A percentile compares a stretch with the other conserved stretches of the same genome.
These are phyloP conservation scores for Gasteruption jaculator DNA, from an alignment of 2,888 invertebrate genomes.

Conservation along the genomic window DNA sequence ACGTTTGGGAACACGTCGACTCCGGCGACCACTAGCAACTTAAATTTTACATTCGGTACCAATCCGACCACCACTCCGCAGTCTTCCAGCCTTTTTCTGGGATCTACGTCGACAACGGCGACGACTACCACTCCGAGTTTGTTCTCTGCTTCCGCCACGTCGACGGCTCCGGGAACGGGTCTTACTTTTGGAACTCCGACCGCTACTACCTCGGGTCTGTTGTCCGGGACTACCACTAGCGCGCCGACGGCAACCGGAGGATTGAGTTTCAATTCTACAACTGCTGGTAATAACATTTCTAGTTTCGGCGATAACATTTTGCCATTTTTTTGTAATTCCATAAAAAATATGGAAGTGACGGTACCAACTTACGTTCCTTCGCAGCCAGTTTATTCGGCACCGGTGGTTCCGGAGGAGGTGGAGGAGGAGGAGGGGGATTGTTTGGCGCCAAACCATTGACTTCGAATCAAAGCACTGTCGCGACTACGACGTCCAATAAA, in stretches of 20 bases:
- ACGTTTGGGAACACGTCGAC: constrained; percentile 33
- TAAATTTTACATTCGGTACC: constrained; percentile 35
- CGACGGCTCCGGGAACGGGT: constrained; percentile 31
- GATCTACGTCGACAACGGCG: constrained; percentile 24
- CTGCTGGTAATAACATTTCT: constrained; percentile 25
- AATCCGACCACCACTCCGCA: constrained; percentile 27
- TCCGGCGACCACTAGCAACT: constrained; percentile 26
- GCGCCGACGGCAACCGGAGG: constrained; percentile 33
- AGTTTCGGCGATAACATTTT: constrained; percentile 3
- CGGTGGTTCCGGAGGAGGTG: too few relatives aligned
- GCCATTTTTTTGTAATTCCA: constrained; percentile 8
- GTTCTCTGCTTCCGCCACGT: constrained; percentile 34
- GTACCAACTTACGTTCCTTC: constrained; percentile 10
- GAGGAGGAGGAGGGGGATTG: constrained; percentile 30
- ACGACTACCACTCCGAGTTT: constrained; percentile 27
- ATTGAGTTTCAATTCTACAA: constrained; percentile 34
- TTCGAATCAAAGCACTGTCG: constrained; percentile 29
- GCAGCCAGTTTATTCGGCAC: constrained; percentile 38
- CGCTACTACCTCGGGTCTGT: constrained; percentile 37
- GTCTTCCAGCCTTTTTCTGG: constrained; percentile 36
- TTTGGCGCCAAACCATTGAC: constrained; percentile 36
- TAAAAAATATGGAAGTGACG: neutral
- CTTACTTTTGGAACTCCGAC: constrained; percentile 42
- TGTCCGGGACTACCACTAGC: constrained; percentile 41
- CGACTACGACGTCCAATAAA: constrained; percentile 51